Evolutionary conservation across 2,797 vertebrate species (phyloP).

Genomic region (Rhyacichthys aspro): DNA sequence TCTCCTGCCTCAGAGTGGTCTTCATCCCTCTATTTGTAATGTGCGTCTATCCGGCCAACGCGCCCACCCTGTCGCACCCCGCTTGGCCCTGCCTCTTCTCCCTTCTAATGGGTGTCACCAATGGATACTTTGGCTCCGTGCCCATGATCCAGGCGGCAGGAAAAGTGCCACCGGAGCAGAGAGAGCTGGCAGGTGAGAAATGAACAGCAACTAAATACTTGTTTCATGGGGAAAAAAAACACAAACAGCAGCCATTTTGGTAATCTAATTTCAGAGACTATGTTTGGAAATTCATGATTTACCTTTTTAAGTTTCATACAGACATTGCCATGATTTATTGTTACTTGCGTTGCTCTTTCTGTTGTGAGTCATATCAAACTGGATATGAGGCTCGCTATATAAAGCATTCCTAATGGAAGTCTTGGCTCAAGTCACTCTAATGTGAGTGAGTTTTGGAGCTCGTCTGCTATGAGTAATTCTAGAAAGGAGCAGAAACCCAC

Average conservation of each 20-base stretch:
- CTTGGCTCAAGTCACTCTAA: slow-evolving; percentile 1
- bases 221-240: not conserved
- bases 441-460: slow-evolving; percentile 1
- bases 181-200: slow-evolving; percentile 92
- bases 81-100: slow-evolving; percentile 98
- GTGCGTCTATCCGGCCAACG: slow-evolving; percentile 89
- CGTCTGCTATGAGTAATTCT: not conserved
- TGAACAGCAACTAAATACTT: not conserved
- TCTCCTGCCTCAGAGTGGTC: slow-evolving; percentile 89
- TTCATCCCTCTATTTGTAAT: slow-evolving; percentile 98
- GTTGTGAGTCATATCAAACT: not conserved
- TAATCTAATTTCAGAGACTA: not conserved
- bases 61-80: slow-evolving; percentile 88
- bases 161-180: slow-evolving; percentile 91
- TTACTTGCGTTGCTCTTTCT: not conserved
- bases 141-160: slow-evolving; percentile 97
- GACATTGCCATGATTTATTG: not conserved
- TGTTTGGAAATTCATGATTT: not conserved
- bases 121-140: slow-evolving; percentile 95
- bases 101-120: slow-evolving; percentile 96
- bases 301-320: not conserved
- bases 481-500: slow-evolving; percentile 2
- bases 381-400: not conserved
- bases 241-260: not conserved
- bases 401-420: slow-evolving; percentile 7